Evolutionary conservation across 2,797 vertebrate species (phyloP), one percentile per base, ranked within the genome.

Genomic region (Pachyuromys duprasi): DNA sequence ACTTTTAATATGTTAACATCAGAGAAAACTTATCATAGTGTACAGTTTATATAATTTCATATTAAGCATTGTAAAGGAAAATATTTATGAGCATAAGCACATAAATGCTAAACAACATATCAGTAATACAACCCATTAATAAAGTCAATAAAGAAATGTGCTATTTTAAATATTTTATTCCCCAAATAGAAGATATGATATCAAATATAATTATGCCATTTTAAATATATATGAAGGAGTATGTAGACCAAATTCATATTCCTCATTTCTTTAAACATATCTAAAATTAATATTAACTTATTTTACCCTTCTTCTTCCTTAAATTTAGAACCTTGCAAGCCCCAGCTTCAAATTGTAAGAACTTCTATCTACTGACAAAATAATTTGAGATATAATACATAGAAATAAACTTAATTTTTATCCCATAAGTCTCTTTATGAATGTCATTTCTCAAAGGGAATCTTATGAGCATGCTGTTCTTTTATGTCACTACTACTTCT

Each of bases 381-480:
- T 91, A 94, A 88, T 86, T 12, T 18, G 17, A 12, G 70, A 3
- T 69, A 83, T 93, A 49, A 80, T 49, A 55, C 8, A 93, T n/a
- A 93, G 72, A 96, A 88, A 79, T 22, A 69, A 87, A 79, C 7
- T 83, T 65, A 86, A 86, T 83, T 95, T 86, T 84, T 83, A 90
- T 45, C 49, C 67, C 45, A 13, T 75, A 88, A 83, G 75, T 45
- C 15, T 87, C 63, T 78, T 83, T 28, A 14, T 28, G 83, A 89
- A 88, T 86, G 60, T 74, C 63, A 79, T 89, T 84, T 93, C 45
- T 89, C 20, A 79, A 86, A 75, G 60, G 83, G 13, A 42, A 12
- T 74, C 36, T 53, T 62, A 53, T 13, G 63, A 62, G 1, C 17
- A 65, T 70, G 42, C 42, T 67, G 2, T 65, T 91, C 36, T 75